Evolutionary conservation across 2,113 vertebrate genomes (phyloP), one percentile per base, ranked within the genome.

Genomic region (Ceratotherium simum): DNA sequence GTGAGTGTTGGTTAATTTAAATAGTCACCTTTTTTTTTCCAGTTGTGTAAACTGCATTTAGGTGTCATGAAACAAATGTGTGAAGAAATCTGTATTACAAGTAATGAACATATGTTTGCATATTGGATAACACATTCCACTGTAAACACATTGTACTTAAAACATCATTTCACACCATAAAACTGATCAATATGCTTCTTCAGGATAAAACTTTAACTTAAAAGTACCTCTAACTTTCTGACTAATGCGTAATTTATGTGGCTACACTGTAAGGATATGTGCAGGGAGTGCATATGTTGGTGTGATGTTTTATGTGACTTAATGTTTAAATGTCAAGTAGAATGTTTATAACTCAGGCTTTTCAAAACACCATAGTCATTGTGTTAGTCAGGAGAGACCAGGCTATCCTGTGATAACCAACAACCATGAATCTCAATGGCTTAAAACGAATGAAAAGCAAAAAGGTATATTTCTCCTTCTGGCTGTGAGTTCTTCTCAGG

Each of bases 31-130:
- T 75, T 51, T 18, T 18, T 56, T 58, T 29, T 36, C 17, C 12
- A 94, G 48, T 89, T 88, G 95, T 67, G 5, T 91, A 95, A 96
- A 94, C 62, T 97, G 64, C 5, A 6, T 64, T 94, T 97, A 96
- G 56, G n/a, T 96, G 75, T 91, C 46, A 85, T 84, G 80, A 97
- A 97, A 97, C 75, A 96, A 95, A 95, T 86, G 82, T 96, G 65
- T 93, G 91, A 97, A 94, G 46, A 95, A 96, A 95, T 93, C 67
- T 86, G 73, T 81, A 95, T 89, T 92, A 27, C 18, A 64, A 85
- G 31, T 48, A 92, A 84, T 88, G 69, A 97, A 54, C 80, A 89
- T 95, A 95, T 83, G 81, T 88, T 97, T 96, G 70, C 76, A n/a
- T 90, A 84, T 51, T 94, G 39, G 70, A 83, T 76, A 95, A 81